Percentiles rank a stretch among this genome's conserved stretches.
Evolutionary conservation across 2,113 vertebrate species (phyloP).

Genomic region (Paradoxurus hermaphroditus): DNA sequence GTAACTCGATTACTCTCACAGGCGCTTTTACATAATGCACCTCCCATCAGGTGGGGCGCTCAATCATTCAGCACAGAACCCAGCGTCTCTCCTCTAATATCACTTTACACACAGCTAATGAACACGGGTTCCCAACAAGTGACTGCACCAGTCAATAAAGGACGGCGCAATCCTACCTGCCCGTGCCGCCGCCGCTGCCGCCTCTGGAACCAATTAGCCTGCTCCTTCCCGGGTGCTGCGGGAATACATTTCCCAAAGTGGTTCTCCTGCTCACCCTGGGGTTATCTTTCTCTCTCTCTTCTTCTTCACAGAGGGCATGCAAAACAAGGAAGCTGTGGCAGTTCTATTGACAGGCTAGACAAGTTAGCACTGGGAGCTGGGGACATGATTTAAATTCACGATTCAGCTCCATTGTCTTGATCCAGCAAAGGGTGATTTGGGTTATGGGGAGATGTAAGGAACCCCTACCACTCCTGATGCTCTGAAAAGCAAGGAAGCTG

Average conservation of each 20-base stretch:
- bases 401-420: neutral
- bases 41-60: slow-evolving; percentile 55
- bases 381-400: slow-evolving; percentile 23
- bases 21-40: slow-evolving; percentile 55
- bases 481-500: slow-evolving; percentile 8
- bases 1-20: slow-evolving; percentile 62
- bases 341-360: neutral
- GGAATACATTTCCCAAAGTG: slow-evolving; percentile 65
- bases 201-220: slow-evolving; percentile 68
- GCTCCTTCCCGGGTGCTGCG: neutral
- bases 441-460: neutral
- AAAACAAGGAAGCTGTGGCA: slow-evolving; percentile 4
- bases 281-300: slow-evolving; percentile 32
- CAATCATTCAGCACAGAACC: slow-evolving; percentile 60
- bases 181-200: fast-evolving
- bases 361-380: neutral
- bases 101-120: slow-evolving; percentile 73
- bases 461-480: neutral
- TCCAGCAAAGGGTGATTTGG: neutral
- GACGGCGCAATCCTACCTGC: slow-evolving; percentile 37
- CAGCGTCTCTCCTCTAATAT: slow-evolving; percentile 60
- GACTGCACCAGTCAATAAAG: slow-evolving; percentile 68
- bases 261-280: slow-evolving; percentile 37
- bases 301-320: neutral
- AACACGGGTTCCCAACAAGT: slow-evolving; percentile 69